Percentiles rank a stretch among this genome's conserved stretches.
Conservation (phyloP, 2,797 vertebrate genomes). For the Scarus forsteni region DNA sequence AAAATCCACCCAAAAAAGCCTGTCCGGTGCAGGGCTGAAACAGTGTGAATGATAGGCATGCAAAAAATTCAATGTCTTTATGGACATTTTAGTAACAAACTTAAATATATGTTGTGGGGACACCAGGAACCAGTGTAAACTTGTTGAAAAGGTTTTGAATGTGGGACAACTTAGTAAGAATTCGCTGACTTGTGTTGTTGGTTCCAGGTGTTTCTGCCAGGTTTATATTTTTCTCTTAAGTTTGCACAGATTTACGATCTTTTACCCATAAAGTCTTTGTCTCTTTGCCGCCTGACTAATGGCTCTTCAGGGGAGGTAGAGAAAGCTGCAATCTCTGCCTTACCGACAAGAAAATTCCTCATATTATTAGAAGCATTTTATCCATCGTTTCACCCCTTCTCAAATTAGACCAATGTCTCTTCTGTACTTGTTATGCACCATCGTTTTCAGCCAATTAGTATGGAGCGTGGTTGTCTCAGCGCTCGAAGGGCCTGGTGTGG, state of each 20-base stretch:
- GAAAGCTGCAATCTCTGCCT: conserved; percentile 35
- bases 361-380: conserved; percentile 73
- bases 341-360: conserved; percentile 57
- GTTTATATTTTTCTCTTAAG: conserved; percentile 21
- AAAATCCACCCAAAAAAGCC: too few relatives aligned
- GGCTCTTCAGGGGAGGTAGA: conserved; percentile 29
- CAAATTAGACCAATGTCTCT: conserved; percentile 70
- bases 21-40: too few relatives aligned
- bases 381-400: conserved; percentile 68
- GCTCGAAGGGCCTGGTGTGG: conserved; percentile 65
- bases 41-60: too few relatives aligned
- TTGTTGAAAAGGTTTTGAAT: too few relatives aligned
- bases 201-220: conserved; percentile 38
- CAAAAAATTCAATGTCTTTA: too few relatives aligned
- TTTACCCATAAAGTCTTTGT: conserved; percentile 21
- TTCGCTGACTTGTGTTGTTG: conserved; percentile 26
- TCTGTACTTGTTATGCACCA: conserved; percentile 73
- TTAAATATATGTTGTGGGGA: too few relatives aligned
- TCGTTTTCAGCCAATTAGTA: conserved; percentile 79
- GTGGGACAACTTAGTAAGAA: conserved; percentile 3
- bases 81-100: too few relatives aligned
- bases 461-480: conserved; percentile 42
- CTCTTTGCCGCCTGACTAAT: conserved; percentile 37
- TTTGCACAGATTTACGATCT: conserved; percentile 18
- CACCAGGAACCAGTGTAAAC: too few relatives aligned